Percentiles rank a stretch among this genome's conserved stretches.
phyloP scores from a whole-genome alignment of 2,888 invertebrate genomes.

The Pantelozetes paolii region DNA sequence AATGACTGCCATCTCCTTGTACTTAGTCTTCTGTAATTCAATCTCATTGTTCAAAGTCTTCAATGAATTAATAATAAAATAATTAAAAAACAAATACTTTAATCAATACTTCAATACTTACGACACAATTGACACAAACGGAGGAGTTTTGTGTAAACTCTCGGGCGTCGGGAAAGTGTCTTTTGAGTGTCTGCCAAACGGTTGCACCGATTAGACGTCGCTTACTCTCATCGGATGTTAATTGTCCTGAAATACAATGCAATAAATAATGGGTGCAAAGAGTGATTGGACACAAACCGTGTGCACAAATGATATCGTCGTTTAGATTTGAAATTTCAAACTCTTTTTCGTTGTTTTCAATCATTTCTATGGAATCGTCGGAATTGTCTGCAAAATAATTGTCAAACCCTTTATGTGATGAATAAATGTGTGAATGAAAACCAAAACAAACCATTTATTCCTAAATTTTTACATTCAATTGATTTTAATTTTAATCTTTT shows the following conservation, averaged over 20 bases:
- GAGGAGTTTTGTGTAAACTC: slow-evolving; percentile 49
- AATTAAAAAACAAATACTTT: background rate
- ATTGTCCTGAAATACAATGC: background rate
- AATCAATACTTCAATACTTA: slow-evolving; percentile 41
- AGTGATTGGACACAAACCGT: slow-evolving; percentile 50
- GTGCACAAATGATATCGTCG: slow-evolving; percentile 59
- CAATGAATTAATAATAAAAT: too few relatives aligned
- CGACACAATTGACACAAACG: slow-evolving; percentile 51
- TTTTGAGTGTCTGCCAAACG: slow-evolving; percentile 58
- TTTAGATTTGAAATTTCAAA: slow-evolving; percentile 53
- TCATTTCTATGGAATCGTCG: slow-evolving; percentile 47
- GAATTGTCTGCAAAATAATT: background rate
- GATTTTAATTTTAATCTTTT: slow-evolving; percentile 54
- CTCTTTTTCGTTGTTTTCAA: slow-evolving; percentile 48
- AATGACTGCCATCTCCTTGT: slow-evolving; percentile 5
- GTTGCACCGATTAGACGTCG: slow-evolving; percentile 56
- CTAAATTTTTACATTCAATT: slow-evolving; percentile 42
- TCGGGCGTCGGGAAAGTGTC: slow-evolving; percentile 54
- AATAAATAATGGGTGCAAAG: background rate
- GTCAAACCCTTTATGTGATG: background rate
- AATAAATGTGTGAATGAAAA: background rate
- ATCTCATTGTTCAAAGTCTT: background rate
- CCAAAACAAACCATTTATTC: slow-evolving; percentile 19
- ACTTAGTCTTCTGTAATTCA: background rate
- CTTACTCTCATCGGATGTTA: slow-evolving; percentile 45